phyloP scores from a whole-genome alignment of 2,888 invertebrate genomes.

The Ormia ochracea region DNA sequence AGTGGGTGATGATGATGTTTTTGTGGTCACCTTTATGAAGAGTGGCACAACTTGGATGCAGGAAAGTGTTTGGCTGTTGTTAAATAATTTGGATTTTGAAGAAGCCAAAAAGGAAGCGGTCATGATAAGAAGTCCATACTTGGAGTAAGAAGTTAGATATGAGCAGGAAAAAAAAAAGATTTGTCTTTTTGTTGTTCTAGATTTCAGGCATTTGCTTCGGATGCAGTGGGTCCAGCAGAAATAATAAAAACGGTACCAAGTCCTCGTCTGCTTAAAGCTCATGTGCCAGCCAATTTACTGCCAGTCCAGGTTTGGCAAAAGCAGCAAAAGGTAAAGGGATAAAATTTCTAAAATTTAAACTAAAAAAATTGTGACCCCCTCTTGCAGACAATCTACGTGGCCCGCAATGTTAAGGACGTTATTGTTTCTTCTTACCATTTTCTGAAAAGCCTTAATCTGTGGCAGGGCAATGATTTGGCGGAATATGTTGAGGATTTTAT shows the following conservation, averaged over 20 bases:
- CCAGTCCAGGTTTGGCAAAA: slow-evolving; percentile 65
- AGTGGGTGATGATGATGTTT: slow-evolving; percentile 63
- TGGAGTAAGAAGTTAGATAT: slow-evolving; percentile 60
- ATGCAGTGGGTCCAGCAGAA: background rate
- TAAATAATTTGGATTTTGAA: slow-evolving; percentile 65
- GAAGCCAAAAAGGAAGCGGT: slow-evolving; percentile 30
- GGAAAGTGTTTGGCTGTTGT: slow-evolving; percentile 66
- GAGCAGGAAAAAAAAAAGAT: background rate
- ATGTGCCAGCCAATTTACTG: slow-evolving; percentile 65
- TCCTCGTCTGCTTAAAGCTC: slow-evolving; percentile 66
- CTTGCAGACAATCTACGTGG: slow-evolving; percentile 84
- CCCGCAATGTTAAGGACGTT: slow-evolving; percentile 89
- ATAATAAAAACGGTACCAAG: slow-evolving; percentile 33
- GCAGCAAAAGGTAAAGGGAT: slow-evolving; percentile 44
- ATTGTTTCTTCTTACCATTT: slow-evolving; percentile 87
- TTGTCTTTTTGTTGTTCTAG: background rate
- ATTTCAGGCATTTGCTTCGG: background rate
- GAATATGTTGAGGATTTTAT: slow-evolving; percentile 52
- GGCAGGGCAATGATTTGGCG: slow-evolving; percentile 69
- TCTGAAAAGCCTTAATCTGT: slow-evolving; percentile 80
- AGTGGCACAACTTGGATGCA: slow-evolving; percentile 67
- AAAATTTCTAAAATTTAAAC: background rate
- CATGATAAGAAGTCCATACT: slow-evolving; percentile 49
- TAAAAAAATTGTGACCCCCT: background rate
- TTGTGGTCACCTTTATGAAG: slow-evolving; percentile 63